Percentiles rank a stretch among this genome's conserved stretches.
phyloP scores from a whole-genome alignment of 64 coral and sea anemone genomes.

The Cladopsammia gracilis region DNA sequence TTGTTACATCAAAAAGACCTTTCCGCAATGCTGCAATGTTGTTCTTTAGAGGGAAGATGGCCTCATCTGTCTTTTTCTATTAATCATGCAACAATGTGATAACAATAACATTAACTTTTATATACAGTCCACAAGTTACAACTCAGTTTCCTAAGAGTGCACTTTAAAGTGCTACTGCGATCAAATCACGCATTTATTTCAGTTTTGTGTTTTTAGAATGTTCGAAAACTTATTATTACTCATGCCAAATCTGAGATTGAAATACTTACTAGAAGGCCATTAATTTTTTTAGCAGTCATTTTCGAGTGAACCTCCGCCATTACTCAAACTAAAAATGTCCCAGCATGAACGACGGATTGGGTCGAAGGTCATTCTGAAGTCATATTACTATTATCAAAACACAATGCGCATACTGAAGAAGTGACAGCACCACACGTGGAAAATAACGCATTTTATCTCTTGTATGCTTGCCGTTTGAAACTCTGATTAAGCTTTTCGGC shows the following conservation, averaged over 20 bases:
- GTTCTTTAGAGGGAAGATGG: constrained; percentile 8
- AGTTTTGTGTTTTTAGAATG: neutral
- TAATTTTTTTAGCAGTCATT: neutral
- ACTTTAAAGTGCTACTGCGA: neutral
- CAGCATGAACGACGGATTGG: neutral
- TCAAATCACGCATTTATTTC: neutral
- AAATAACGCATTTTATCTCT: neutral
- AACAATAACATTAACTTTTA: no score
- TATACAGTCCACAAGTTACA: no score
- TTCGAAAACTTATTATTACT: neutral
- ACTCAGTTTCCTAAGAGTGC: no score
- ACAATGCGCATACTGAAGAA: neutral
- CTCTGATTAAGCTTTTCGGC: no score
- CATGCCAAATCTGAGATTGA: neutral
- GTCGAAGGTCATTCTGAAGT: neutral
- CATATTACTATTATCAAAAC: neutral
- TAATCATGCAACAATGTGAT: neutral
- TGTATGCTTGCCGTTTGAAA: neutral
- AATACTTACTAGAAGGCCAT: neutral
- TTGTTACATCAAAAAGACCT: neutral
- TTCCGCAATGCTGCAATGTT: neutral
- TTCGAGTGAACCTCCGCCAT: neutral
- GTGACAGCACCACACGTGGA: neutral
- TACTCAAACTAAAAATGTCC: neutral
- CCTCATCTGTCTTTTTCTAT: constrained; percentile 8